Conservation (phyloP, 2,113 vertebrate species). For the Hemibagrus wyckioides region DNA sequence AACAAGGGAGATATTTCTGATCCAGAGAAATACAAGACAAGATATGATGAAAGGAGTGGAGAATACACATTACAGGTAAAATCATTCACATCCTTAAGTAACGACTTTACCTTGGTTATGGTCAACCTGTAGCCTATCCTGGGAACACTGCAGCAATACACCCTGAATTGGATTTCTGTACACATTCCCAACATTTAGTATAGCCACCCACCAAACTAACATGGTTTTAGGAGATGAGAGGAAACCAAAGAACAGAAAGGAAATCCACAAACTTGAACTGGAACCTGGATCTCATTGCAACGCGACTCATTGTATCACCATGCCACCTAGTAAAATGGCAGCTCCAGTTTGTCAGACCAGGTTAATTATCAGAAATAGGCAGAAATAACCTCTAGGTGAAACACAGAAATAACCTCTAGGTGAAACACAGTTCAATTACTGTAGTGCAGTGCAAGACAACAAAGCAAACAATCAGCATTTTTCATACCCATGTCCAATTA, state of each 20-base stretch:
- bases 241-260: background rate
- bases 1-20: constrained; percentile 67
- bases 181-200: background rate
- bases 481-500: too few species aligned
- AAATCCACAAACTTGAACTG: background rate
- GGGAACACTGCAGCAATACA: background rate
- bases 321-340: background rate
- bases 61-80: constrained; percentile 82
- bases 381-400: too few species aligned
- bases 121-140: background rate
- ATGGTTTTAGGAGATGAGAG: background rate
- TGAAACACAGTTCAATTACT: background rate
- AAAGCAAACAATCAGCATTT: background rate
- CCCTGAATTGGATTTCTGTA: background rate
- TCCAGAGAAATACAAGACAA: constrained; percentile 73
- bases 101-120: background rate
- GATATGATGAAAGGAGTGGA: constrained; percentile 60
- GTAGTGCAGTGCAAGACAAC: background rate
- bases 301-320: background rate
- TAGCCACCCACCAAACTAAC: background rate
- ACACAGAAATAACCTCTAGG: background rate
- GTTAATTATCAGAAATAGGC: background rate
- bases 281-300: background rate
- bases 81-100: background rate
- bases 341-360: background rate